Evolutionary conservation across 2,888 invertebrate species (phyloP).

Genomic region (Lacanobia wlatinum): DNA sequence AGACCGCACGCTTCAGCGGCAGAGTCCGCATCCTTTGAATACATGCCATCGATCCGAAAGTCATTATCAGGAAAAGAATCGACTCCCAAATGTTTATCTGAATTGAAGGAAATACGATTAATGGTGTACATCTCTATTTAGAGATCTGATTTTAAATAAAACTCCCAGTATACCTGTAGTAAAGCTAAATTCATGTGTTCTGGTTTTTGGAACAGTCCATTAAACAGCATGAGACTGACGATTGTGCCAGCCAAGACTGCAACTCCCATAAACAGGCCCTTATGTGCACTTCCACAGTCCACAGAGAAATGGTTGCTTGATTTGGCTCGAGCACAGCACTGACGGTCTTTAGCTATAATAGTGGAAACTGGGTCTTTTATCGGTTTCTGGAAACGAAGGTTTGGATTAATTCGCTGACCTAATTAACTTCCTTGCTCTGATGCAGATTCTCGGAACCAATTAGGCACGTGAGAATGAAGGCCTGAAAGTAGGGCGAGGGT

Average conservation of each 20-base stretch:
- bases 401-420: slow-evolving; percentile 30
- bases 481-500: slow-evolving; percentile 33
- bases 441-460: slow-evolving; percentile 29
- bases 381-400: slow-evolving; percentile 71
- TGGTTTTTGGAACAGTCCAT: slow-evolving; percentile 91
- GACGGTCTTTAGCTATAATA: slow-evolving; percentile 58
- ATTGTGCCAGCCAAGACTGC: slow-evolving; percentile 93
- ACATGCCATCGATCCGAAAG: slow-evolving; percentile 83
- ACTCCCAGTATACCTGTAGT: slow-evolving; percentile 84
- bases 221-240: slow-evolving; percentile 93
- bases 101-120: not conserved
- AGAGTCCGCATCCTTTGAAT: slow-evolving; percentile 84
- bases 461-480: slow-evolving; percentile 6
- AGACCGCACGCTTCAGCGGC: slow-evolving; percentile 78
- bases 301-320: slow-evolving; percentile 91
- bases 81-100: slow-evolving; percentile 91
- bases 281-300: slow-evolving; percentile 94
- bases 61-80: slow-evolving; percentile 84
- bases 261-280: slow-evolving; percentile 92
- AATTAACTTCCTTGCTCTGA: slow-evolving; percentile 31
- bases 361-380: slow-evolving; percentile 58
- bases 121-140: no score
- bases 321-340: slow-evolving; percentile 80
- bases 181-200: slow-evolving; percentile 91
- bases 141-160: not conserved